Conservation (phyloP, 2,113 vertebrate genomes). For the Plecturocebus donacophilus region DNA sequence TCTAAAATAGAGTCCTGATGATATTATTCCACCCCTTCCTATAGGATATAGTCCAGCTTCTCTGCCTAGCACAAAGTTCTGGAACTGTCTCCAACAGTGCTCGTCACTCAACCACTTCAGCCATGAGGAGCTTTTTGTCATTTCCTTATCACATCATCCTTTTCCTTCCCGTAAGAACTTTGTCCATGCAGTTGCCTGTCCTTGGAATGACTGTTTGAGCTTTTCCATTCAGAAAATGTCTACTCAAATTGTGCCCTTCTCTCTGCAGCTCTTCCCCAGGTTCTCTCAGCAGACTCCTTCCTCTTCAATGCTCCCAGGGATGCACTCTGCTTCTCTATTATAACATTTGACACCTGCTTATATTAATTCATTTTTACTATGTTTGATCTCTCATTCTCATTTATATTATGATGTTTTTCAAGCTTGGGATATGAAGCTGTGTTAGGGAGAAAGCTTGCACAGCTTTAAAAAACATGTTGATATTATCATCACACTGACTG, state of each 20-base stretch:
- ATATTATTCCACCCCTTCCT: background rate
- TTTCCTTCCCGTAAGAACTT: background rate
- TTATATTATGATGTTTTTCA: background rate
- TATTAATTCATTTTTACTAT: background rate
- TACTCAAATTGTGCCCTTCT: rapidly evolving
- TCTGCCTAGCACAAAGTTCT: background rate
- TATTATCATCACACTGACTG: background rate
- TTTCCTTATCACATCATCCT: background rate
- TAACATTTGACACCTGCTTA: background rate
- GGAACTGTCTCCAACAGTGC: background rate
- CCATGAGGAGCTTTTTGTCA: background rate
- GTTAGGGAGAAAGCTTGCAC: background rate
- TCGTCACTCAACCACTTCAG: background rate
- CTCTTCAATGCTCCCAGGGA: too few relatives aligned
- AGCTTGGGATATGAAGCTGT: background rate
- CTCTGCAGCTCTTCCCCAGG: background rate
- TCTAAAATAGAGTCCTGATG: background rate
- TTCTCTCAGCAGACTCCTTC: background rate
- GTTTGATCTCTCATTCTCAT: background rate
- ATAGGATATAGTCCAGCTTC: background rate
- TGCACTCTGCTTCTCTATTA: background rate
- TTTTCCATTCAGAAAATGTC: background rate
- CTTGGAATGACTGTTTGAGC: background rate
- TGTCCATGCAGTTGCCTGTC: background rate
- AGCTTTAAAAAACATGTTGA: background rate